phyloP scores from a whole-genome alignment of 2,888 invertebrate species.

The Pseudoips prasinana region DNA sequence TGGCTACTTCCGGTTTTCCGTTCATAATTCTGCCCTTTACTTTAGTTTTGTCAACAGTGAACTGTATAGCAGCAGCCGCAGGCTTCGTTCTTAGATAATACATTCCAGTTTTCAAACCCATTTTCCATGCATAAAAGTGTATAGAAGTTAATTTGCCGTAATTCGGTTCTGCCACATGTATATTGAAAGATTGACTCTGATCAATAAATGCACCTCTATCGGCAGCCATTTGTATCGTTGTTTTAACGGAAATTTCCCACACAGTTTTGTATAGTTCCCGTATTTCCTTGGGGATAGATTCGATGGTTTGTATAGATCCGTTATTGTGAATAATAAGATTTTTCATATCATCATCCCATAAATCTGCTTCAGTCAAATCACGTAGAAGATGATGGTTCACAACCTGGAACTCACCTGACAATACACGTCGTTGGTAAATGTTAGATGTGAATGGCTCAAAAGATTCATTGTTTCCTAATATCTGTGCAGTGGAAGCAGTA shows the following conservation, averaged over 20 bases:
- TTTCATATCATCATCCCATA: constrained; percentile 98
- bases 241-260: constrained; percentile 98
- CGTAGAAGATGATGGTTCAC: constrained; percentile 97
- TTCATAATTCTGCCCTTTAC: constrained; percentile 44
- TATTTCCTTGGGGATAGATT: constrained; percentile 91
- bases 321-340: constrained; percentile 94
- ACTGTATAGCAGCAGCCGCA: constrained; percentile 97
- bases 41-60: constrained; percentile 94
- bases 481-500: constrained; percentile 99
- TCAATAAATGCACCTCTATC: constrained; percentile 99
- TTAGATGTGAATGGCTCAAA: constrained; percentile 99
- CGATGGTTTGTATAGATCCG: constrained; percentile 96
- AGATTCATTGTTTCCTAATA: constrained; percentile 99
- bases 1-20: constrained; percentile 42
- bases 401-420: constrained; percentile 97
- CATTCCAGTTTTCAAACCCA: constrained; percentile 99
- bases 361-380: constrained; percentile 93
- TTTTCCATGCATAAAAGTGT: constrained; percentile 99
- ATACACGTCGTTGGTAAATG: constrained; percentile 95
- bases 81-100: constrained; percentile 98
- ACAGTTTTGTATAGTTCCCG: constrained; percentile 96
- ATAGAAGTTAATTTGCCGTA: constrained; percentile 97
- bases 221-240: constrained; percentile 97
- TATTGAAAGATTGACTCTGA: constrained; percentile 98
- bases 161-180: constrained; percentile 97